A percentile compares a stretch with the other conserved stretches of the same genome.
Evolutionary conservation across 1,140 invertebrate species (phyloP).

Genomic region (Apis laboriosa): DNA sequence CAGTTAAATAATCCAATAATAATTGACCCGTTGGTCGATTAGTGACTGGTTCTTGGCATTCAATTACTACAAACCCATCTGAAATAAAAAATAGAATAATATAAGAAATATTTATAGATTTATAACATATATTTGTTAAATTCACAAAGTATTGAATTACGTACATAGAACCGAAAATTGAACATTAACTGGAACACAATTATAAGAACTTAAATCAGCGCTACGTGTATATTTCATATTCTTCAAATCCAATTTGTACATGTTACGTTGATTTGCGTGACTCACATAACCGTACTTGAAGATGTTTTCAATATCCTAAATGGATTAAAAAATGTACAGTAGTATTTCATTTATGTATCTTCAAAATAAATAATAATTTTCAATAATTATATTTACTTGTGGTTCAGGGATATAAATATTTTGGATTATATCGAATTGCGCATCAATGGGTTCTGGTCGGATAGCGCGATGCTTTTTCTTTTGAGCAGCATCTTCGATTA

Average conservation of each 20-base stretch:
- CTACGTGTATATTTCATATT: conserved; percentile 89
- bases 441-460: conserved; percentile 90
- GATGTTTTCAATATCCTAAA: conserved; percentile 78
- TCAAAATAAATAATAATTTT: background rate
- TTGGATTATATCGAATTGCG: conserved; percentile 89
- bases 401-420: conserved; percentile 87
- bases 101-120: background rate
- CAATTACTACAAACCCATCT: conserved; percentile 89
- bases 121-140: background rate
- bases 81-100: conserved; percentile 30
- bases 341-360: background rate
- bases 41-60: conserved; percentile 87
- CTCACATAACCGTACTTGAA: conserved; percentile 91
- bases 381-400: conserved; percentile 72
- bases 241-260: conserved; percentile 89
- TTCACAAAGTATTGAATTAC: conserved; percentile 65
- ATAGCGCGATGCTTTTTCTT: conserved; percentile 90
- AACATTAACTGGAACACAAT: conserved; percentile 87
- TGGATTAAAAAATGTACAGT: background rate
- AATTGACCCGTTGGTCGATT: conserved; percentile 85
- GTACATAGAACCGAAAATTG: conserved; percentile 89
- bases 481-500: conserved; percentile 89
- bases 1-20: conserved; percentile 89
- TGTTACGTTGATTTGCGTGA: conserved; percentile 87
- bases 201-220: conserved; percentile 88